Conservation (phyloP, 2,113 vertebrate genomes). For the Thalassarche chlororhynchos region DNA sequence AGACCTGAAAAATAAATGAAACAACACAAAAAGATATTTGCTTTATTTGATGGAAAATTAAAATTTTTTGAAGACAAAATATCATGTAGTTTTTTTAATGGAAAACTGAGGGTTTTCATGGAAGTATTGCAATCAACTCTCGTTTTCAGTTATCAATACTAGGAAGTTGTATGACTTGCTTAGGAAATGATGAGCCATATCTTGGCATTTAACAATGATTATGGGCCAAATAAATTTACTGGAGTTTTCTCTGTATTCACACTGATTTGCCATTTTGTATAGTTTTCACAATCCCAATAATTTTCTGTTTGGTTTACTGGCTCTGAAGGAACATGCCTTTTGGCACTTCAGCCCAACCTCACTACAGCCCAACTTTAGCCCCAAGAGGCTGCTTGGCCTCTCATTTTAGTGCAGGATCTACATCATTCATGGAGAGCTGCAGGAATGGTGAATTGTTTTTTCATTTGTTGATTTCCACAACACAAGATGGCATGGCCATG, state of each 20-base stretch:
- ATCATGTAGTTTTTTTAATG: not conserved
- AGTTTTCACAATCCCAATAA: not conserved
- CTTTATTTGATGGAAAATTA: not conserved
- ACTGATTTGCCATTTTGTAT: not conserved
- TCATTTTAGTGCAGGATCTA: not conserved
- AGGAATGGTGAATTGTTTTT: not conserved
- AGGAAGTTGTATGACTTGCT: not conserved
- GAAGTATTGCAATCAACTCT: not conserved
- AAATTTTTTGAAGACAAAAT: not conserved
- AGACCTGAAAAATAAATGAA: not conserved
- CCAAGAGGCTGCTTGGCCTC: not conserved
- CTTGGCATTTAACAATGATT: not conserved
- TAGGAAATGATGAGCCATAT: not conserved
- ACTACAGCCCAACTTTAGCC: not conserved
- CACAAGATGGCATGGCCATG: not conserved
- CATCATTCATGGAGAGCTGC: not conserved
- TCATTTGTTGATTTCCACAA: not conserved
- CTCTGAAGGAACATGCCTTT: not conserved
- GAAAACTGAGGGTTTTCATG: not conserved
- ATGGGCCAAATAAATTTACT: not conserved
- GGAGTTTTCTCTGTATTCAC: not conserved
- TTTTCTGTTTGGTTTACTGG: not conserved
- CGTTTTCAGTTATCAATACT: not conserved
- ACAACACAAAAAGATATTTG: not conserved
- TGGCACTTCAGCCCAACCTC: not conserved